phyloP scores from a whole-genome alignment of 2,113 vertebrate species.

The Baryphthengus martii region DNA sequence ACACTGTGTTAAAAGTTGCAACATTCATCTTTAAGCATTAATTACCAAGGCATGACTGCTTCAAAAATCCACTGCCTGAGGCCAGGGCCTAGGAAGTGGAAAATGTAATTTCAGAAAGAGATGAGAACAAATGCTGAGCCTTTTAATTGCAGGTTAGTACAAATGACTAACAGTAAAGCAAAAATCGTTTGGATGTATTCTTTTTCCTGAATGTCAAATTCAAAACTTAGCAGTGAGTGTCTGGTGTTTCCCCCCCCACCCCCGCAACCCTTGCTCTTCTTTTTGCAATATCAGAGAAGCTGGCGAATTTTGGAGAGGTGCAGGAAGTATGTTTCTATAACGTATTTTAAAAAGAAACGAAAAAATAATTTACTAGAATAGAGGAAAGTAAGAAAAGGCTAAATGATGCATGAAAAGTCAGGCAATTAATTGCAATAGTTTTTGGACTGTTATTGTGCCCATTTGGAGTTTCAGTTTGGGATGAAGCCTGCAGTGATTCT shows the following conservation, averaged over 20 bases:
- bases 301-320: neutral
- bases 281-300: neutral
- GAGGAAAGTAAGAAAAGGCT: neutral
- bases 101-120: conserved; percentile 46
- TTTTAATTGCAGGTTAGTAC: conserved; percentile 60
- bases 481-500: neutral
- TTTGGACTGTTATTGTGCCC: neutral
- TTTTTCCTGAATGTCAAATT: neutral
- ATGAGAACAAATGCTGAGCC: conserved; percentile 34
- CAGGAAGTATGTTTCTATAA: neutral
- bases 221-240: neutral
- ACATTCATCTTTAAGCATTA: conserved; percentile 48
- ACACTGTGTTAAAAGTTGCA: conserved; percentile 28
- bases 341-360: neutral
- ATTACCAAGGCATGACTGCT: conserved; percentile 40
- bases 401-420: neutral
- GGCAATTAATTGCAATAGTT: neutral
- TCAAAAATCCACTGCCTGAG: conserved; percentile 51
- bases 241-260: neutral
- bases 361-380: neutral
- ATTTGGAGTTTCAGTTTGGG: neutral
- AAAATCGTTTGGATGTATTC: neutral
- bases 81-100: conserved; percentile 47
- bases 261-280: neutral
- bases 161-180: conserved; percentile 56